Percentiles rank a stretch among this genome's conserved stretches.
Conservation (phyloP, 2,113 vertebrate species). For the Phycodurus eques region DNA sequence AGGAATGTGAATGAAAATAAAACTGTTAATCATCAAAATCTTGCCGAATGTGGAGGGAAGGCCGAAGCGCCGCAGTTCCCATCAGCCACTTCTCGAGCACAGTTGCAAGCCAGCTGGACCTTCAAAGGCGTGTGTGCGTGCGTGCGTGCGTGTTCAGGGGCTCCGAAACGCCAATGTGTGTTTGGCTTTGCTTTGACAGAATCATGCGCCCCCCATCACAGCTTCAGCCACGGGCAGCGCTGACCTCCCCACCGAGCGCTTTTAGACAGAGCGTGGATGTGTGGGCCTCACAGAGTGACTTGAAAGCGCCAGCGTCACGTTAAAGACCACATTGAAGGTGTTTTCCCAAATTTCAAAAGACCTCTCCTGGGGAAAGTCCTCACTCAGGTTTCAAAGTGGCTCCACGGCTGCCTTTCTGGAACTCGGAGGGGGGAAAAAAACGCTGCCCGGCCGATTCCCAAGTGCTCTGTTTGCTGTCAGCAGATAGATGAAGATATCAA, state of each 20-base stretch:
- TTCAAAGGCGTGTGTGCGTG: slow-evolving; percentile 49
- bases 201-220: slow-evolving; percentile 16
- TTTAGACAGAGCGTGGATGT: slow-evolving; percentile 22
- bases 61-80: slow-evolving; percentile 39
- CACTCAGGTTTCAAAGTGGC: slow-evolving; percentile 46
- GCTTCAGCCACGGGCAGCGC: slow-evolving; percentile 15
- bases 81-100: slow-evolving; percentile 43
- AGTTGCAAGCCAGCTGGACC: slow-evolving; percentile 57
- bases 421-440: slow-evolving; percentile 13
- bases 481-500: slow-evolving; percentile 33
- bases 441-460: slow-evolving; percentile 21
- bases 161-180: slow-evolving; percentile 46
- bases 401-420: slow-evolving; percentile 24
- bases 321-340: slow-evolving; percentile 55
- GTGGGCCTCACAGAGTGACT: slow-evolving; percentile 36
- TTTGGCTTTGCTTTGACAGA: slow-evolving; percentile 58
- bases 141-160: slow-evolving; percentile 13
- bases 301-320: slow-evolving; percentile 39
- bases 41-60: slow-evolving; percentile 42
- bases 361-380: slow-evolving; percentile 36
- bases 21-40: slow-evolving; percentile 36
- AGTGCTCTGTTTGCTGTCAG: slow-evolving; percentile 35
- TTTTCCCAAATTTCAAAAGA: slow-evolving; percentile 43
- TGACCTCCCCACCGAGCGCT: slow-evolving; percentile 30
- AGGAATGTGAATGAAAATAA: slow-evolving; percentile 35